These are phyloP conservation scores for Acipenser transmontanus DNA, from an alignment of 2,797 vertebrate species.

Conservation along the genomic window DNA sequence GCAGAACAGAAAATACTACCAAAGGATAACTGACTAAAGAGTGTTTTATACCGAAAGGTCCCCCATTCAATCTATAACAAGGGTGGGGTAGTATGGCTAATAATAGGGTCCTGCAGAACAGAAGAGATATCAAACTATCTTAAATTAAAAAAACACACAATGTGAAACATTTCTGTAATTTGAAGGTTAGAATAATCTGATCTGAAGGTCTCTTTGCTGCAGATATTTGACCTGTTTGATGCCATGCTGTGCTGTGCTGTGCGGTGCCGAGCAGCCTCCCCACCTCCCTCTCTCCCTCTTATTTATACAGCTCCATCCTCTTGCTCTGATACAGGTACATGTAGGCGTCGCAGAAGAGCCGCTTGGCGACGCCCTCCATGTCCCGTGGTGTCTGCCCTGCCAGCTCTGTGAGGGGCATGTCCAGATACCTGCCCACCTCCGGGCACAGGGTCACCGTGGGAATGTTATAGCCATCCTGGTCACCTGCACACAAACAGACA, in stretches of 20 bases:
- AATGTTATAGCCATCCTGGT: slow-evolving; percentile 73
- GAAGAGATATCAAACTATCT: too few species aligned
- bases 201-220: not conserved
- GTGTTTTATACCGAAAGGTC: too few species aligned
- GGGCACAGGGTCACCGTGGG: slow-evolving; percentile 69
- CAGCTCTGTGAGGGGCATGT: slow-evolving; percentile 58
- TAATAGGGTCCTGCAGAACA: too few species aligned
- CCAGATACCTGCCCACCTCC: slow-evolving; percentile 69
- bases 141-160: too few species aligned
- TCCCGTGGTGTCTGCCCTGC: slow-evolving; percentile 70
- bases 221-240: not conserved
- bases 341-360: slow-evolving; percentile 85
- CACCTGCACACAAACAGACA: slow-evolving; percentile 48
- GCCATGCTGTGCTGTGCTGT: too few species aligned
- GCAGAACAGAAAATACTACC: too few species aligned
- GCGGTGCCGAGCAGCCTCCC: rapidly evolving
- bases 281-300: slow-evolving; percentile 20
- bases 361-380: slow-evolving; percentile 81
- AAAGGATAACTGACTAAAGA: too few species aligned
- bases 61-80: too few species aligned
- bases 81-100: too few species aligned
- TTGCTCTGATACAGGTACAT: slow-evolving; percentile 84
- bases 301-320: slow-evolving; percentile 74
- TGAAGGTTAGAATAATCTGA: too few species aligned
- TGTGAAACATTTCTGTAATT: too few species aligned